phyloP scores from a whole-genome alignment of 2,113 vertebrate genomes.

The Indri indri region DNA sequence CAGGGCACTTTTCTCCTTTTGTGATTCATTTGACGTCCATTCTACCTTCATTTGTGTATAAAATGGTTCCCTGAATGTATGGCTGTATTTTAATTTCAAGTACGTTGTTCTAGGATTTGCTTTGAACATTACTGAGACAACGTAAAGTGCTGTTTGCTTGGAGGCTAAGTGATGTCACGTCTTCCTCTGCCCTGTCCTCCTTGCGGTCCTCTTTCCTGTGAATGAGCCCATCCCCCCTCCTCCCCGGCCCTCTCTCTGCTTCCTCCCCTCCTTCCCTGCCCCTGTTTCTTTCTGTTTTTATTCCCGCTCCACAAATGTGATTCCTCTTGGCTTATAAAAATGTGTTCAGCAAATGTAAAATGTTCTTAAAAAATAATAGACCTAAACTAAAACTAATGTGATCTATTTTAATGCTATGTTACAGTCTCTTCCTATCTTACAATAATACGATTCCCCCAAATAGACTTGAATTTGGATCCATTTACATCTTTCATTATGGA shows the following conservation, averaged over 20 bases:
- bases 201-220: accelerated
- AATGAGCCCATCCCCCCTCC: accelerated
- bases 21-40: background rate
- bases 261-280: too few species aligned
- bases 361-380: background rate
- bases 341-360: background rate
- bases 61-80: background rate
- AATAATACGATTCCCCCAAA: background rate
- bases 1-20: background rate
- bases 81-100: background rate
- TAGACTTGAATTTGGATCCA: background rate
- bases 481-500: background rate
- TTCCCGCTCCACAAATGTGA: background rate
- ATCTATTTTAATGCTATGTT: background rate
- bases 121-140: background rate
- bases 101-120: background rate
- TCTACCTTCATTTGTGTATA: background rate
- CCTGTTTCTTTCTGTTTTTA: background rate
- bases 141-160: too few species aligned
- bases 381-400: background rate
- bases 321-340: background rate
- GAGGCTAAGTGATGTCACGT: background rate
- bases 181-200: accelerated
- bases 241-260: background rate
- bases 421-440: background rate